Conservation (phyloP, 2,888 invertebrate genomes). For the Xylophagus ater region DNA sequence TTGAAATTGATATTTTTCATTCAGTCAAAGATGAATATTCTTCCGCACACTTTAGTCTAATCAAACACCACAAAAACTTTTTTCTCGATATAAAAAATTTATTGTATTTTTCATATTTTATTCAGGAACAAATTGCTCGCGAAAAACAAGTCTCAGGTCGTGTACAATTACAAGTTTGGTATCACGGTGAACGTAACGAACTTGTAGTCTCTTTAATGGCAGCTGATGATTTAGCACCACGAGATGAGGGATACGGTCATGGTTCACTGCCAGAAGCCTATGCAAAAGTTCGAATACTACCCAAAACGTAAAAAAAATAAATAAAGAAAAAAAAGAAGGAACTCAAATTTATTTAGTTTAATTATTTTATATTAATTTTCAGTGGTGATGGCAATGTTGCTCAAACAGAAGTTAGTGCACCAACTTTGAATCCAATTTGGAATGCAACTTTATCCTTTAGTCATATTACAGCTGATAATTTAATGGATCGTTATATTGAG, state of each 20-base stretch:
- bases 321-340: too few relatives aligned
- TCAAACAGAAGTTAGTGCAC: constrained; percentile 76
- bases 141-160: constrained; percentile 67
- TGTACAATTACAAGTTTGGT: constrained; percentile 81
- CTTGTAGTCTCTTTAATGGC: constrained; percentile 76
- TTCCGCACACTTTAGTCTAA: too few relatives aligned
- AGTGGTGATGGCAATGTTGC: constrained; percentile 65
- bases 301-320: constrained; percentile 74
- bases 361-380: constrained; percentile 19
- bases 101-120: constrained; percentile 7
- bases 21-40: too few relatives aligned
- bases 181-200: constrained; percentile 71
- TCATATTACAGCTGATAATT: constrained; percentile 64
- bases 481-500: constrained; percentile 71
- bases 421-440: constrained; percentile 83
- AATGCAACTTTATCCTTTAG: constrained; percentile 80
- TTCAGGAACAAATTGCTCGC: constrained; percentile 58
- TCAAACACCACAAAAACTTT: too few relatives aligned
- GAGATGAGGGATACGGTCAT: constrained; percentile 67
- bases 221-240: constrained; percentile 68
- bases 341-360: too few relatives aligned
- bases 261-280: constrained; percentile 74
- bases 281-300: constrained; percentile 67
- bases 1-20: too few relatives aligned
- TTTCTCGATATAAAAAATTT: neutral